Base-by-base conservation (phyloP, 2,797 vertebrate genomes). In the Periophthalmus magnuspinnatus region DNA sequence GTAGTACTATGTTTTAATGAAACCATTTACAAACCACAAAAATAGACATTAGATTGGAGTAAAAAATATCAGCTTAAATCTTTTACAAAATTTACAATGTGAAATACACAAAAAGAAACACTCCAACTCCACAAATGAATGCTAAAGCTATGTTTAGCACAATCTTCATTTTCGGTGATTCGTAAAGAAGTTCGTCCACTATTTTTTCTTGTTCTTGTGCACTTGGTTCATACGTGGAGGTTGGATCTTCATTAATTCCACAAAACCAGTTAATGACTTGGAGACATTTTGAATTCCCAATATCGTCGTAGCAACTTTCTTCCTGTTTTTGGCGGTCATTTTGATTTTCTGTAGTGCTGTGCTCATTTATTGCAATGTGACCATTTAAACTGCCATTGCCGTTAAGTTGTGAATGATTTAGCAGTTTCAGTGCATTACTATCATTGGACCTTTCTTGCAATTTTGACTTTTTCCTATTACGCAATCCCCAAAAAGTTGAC, bases 401-500 rank as follows among this genome's bases (percentile, higher is more conserved):
- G 36, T 69, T 76, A 11, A 58, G 6, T 8, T n/a, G 2, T 8
- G 2, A 2, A 5, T 55, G 41, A 52, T 72, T 72, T 14, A 84
- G 63, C 65, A 66, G 67, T 32, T 77, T 72, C 47, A 83, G 24
- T 14, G n/a, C 54, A n/a, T 0, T 72, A 0, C 55, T 0, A 0
- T 36, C n/a, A 2, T 21, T 38, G 6, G 34, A 36, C 33, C 14
- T 68, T 36, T 47, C 68, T 45, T 67, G 22, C 6, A 16, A 41
- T 59, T 68, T 80, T 2, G 41, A 63, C 54, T 32, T 80, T 73
- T 68, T 83, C 52, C 55, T 80, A 65, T 68, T 61, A 1, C 68
- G 77, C 9, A 95, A 72, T 0, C 96, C 96, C 97, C 97, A 98
- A 60, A 97, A 84, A 5, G 96, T 98, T 16, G 97, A 96, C 5